These are phyloP conservation scores for Condylura cristata DNA, from an alignment of 2,113 vertebrate genomes.

Conservation along the genomic window DNA sequence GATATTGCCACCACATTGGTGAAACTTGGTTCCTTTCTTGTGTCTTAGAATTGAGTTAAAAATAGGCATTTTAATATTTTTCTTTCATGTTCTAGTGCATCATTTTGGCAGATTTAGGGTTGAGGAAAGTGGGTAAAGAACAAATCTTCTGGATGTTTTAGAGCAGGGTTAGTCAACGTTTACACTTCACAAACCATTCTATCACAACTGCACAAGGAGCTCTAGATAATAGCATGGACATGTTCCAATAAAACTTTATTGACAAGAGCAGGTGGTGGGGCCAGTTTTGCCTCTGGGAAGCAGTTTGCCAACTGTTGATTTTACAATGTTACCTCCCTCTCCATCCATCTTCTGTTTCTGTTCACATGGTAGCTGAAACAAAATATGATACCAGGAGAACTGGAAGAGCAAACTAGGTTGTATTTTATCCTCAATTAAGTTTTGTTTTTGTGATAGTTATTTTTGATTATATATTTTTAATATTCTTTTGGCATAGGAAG, in stretches of 20 bases:
- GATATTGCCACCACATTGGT: neutral
- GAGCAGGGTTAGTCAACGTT: neutral
- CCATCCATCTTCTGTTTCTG: neutral
- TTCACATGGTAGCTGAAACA: neutral
- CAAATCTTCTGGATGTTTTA: accelerated
- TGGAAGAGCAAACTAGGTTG: neutral
- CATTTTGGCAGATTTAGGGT: neutral
- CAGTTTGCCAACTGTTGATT: neutral
- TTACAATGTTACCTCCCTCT: neutral
- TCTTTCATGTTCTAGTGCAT: neutral
- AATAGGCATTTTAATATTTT: neutral
- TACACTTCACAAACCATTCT: neutral
- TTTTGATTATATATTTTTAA: neutral
- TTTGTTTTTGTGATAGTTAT: neutral
- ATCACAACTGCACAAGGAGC: neutral
- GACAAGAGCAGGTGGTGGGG: neutral
- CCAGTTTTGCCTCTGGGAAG: neutral
- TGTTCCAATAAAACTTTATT: conserved; percentile 10
- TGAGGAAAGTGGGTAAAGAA: neutral
- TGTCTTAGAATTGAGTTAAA: neutral
- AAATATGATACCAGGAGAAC: neutral
- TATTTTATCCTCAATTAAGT: too few species aligned
- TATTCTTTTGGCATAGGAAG: neutral
- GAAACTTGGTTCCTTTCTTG: neutral
- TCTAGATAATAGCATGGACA: neutral